phyloP scores from a whole-genome alignment of 2,113 vertebrate species.

The Epinephelus cyanopodus region DNA sequence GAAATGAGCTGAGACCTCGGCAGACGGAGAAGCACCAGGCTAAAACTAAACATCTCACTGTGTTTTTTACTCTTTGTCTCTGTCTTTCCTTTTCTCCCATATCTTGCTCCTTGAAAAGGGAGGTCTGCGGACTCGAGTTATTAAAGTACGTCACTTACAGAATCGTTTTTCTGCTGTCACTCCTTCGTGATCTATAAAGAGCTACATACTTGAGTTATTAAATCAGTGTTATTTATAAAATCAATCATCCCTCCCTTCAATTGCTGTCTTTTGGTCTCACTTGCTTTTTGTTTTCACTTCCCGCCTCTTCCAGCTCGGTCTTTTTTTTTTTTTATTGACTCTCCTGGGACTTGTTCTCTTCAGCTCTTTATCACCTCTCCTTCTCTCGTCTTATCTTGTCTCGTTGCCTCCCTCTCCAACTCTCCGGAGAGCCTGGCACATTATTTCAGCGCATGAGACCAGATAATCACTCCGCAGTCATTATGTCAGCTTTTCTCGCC shows the following conservation, averaged over 20 bases:
- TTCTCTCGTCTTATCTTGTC: conserved; percentile 71
- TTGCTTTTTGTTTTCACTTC: conserved; percentile 55
- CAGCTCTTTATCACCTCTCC: conserved; percentile 66
- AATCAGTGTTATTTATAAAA: conserved; percentile 66
- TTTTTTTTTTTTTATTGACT: conserved; percentile 66
- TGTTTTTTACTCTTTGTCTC: conserved; percentile 19
- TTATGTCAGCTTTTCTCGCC: conserved; percentile 59
- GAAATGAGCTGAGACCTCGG: conserved; percentile 64
- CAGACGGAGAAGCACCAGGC: conserved; percentile 42
- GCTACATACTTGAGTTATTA: conserved; percentile 59
- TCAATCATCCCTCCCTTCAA: conserved; percentile 56
- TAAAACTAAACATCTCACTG: conserved; percentile 29
- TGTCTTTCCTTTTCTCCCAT: conserved; percentile 12
- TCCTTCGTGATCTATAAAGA: conserved; percentile 26
- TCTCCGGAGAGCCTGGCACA: conserved; percentile 72
- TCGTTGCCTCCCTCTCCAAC: conserved; percentile 64
- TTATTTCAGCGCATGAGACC: conserved; percentile 76
- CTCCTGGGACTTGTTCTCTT: conserved; percentile 69
- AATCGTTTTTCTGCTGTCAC: background rate
- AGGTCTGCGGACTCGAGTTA: conserved; percentile 17
- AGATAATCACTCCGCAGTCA: conserved; percentile 77
- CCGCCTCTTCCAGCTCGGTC: conserved; percentile 27
- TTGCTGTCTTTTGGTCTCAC: conserved; percentile 42
- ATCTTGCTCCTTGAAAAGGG: background rate
- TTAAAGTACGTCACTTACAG: conserved; percentile 19